These are phyloP conservation scores for Hippocampus abdominalis DNA, from an alignment of 2,113 vertebrate genomes.

Conservation along the genomic window DNA sequence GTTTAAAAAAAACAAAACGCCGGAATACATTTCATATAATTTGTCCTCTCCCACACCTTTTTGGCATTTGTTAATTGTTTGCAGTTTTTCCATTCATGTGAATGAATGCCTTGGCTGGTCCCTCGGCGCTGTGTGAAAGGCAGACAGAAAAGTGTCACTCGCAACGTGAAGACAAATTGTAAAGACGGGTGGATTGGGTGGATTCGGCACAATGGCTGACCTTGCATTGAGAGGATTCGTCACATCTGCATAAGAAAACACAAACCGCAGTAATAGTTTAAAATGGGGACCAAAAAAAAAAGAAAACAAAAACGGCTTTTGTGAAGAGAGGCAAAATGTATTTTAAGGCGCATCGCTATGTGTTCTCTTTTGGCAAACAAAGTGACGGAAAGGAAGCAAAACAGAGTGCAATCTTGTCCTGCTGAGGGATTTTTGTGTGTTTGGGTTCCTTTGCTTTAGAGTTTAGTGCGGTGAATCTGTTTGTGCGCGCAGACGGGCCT, in stretches of 20 bases:
- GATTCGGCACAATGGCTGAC: constrained; percentile 36
- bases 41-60: neutral
- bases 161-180: constrained; percentile 18
- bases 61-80: neutral
- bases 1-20: neutral
- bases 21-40: neutral
- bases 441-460: constrained; percentile 39
- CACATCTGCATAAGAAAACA: constrained; percentile 31
- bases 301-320: constrained; percentile 10
- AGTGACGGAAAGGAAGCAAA: constrained; percentile 5
- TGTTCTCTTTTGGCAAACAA: constrained; percentile 11
- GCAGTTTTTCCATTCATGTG: neutral
- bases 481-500: constrained; percentile 33
- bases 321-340: constrained; percentile 13
- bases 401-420: constrained; percentile 6
- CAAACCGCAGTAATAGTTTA: constrained; percentile 27
- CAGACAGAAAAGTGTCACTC: constrained; percentile 9
- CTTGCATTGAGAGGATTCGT: constrained; percentile 35
- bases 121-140: neutral
- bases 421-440: constrained; percentile 1
- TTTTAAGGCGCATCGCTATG: constrained; percentile 22
- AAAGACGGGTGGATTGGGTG: constrained; percentile 34
- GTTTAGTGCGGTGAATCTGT: constrained; percentile 13
- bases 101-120: neutral
- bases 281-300: neutral